These are phyloP conservation scores for Stenodera caucasica DNA, from an alignment of 2,888 invertebrate genomes.

Conservation along the genomic window DNA sequence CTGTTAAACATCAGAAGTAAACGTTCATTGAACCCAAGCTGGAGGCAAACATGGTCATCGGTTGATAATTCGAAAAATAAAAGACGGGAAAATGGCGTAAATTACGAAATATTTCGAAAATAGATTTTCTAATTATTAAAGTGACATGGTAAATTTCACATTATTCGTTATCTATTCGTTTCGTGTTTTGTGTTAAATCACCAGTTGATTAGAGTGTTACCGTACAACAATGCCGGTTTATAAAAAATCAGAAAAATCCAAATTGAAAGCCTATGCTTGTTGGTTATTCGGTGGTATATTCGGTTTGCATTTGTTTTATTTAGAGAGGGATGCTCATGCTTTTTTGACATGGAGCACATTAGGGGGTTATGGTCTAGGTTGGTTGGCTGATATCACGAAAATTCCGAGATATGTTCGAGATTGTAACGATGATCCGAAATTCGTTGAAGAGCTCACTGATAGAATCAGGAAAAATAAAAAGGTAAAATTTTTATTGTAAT, in stretches of 20 bases:
- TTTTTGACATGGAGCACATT: slow-evolving; percentile 87
- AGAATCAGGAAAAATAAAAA: slow-evolving; percentile 66
- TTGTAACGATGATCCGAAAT: slow-evolving; percentile 73
- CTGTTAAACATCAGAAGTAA: slow-evolving; percentile 21
- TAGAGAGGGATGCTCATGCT: slow-evolving; percentile 85
- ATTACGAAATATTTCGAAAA: slow-evolving; percentile 1
- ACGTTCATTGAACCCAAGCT: slow-evolving; percentile 36
- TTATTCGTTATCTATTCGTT: slow-evolving; percentile 13
- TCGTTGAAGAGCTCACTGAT: slow-evolving; percentile 65
- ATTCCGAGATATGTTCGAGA: slow-evolving; percentile 86
- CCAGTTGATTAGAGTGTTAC: neutral
- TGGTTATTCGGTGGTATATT: slow-evolving; percentile 89
- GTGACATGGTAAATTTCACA: slow-evolving; percentile 14
- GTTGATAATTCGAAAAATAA: too few species aligned
- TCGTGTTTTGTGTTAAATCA: slow-evolving; percentile 20
- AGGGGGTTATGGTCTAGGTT: slow-evolving; percentile 86
- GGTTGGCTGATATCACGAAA: slow-evolving; percentile 81
- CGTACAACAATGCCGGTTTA: slow-evolving; percentile 7
- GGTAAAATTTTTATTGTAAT: slow-evolving; percentile 53
- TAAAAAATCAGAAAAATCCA: slow-evolving; percentile 24
- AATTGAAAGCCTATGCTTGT: slow-evolving; percentile 67
- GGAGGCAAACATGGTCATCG: too few species aligned
- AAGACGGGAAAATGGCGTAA: slow-evolving; percentile 4
- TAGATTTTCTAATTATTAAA: slow-evolving; percentile 6
- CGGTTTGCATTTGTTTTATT: slow-evolving; percentile 89